Evolutionary conservation across 2,113 vertebrate species (phyloP).

Genomic region (Corynorhinus townsendii): DNA sequence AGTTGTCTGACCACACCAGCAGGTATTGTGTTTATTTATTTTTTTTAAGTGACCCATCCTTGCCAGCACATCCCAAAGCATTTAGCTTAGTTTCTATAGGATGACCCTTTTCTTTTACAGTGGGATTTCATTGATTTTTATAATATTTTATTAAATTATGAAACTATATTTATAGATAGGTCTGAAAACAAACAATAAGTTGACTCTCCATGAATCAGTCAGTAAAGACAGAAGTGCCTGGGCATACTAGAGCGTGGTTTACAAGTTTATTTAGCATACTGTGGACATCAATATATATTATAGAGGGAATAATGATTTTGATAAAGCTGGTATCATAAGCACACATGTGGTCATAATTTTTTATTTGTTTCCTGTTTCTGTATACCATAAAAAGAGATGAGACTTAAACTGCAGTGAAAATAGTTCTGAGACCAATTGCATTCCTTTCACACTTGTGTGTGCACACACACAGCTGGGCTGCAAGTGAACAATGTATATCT

Average conservation of each 20-base stretch:
- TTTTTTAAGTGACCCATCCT: not conserved
- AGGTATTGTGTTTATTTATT: not conserved
- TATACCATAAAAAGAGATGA: slow-evolving; percentile 26
- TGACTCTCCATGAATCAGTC: not conserved
- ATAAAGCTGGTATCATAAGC: not conserved
- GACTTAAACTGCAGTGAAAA: not conserved
- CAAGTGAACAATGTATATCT: not conserved
- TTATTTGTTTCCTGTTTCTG: slow-evolving; percentile 15
- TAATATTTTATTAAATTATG: not conserved
- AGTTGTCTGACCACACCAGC: not conserved
- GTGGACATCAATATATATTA: not conserved
- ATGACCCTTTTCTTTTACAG: not conserved
- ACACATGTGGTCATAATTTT: not conserved
- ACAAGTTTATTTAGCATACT: not conserved
- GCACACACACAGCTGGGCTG: not conserved
- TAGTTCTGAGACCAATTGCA: not conserved
- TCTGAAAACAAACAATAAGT: not conserved
- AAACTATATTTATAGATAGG: not conserved
- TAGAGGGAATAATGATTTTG: not conserved
- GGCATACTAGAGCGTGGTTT: not conserved
- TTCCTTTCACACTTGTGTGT: not conserved
- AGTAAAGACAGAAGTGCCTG: not conserved
- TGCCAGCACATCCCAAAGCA: not conserved
- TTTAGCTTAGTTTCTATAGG: not conserved
- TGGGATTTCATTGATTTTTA: slow-evolving; percentile 9